Evolutionary conservation across 2,113 vertebrate genomes (phyloP).

Genomic region (Pelecanus crispus): DNA sequence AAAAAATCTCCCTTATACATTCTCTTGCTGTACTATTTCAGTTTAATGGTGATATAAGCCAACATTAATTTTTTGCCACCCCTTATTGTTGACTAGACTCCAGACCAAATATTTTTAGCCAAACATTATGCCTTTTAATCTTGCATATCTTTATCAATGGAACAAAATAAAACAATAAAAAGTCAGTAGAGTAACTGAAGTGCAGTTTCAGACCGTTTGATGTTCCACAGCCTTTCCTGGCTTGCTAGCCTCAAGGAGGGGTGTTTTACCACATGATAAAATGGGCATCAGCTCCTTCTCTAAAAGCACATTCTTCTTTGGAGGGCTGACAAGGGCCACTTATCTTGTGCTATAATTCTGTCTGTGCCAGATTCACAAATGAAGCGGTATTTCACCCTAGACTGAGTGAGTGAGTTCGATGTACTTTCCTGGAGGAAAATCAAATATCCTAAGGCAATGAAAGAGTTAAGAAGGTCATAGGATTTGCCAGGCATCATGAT

Average conservation of each 20-base stretch:
- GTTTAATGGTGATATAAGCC: neutral
- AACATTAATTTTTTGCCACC: neutral
- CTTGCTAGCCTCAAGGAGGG: neutral
- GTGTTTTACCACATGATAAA: neutral
- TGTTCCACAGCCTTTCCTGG: neutral
- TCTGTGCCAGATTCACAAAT: neutral
- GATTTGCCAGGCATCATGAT: neutral
- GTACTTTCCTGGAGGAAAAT: neutral
- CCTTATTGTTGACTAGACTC: neutral
- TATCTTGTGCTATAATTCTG: neutral
- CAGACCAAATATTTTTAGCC: neutral
- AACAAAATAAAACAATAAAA: neutral
- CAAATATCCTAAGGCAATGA: neutral
- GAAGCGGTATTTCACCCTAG: neutral
- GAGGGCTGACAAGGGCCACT: neutral
- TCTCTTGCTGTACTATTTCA: neutral
- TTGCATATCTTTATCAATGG: neutral
- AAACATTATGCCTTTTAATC: neutral
- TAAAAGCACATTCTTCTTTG: constrained; percentile 15
- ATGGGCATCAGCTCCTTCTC: neutral
- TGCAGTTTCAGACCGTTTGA: neutral
- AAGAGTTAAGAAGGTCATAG: constrained; percentile 21
- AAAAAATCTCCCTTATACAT: neutral
- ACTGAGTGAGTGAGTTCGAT: neutral
- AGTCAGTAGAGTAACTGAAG: neutral